Evolutionary conservation across 2,888 invertebrate species (phyloP).

Genomic region (Thalpophila matura): DNA sequence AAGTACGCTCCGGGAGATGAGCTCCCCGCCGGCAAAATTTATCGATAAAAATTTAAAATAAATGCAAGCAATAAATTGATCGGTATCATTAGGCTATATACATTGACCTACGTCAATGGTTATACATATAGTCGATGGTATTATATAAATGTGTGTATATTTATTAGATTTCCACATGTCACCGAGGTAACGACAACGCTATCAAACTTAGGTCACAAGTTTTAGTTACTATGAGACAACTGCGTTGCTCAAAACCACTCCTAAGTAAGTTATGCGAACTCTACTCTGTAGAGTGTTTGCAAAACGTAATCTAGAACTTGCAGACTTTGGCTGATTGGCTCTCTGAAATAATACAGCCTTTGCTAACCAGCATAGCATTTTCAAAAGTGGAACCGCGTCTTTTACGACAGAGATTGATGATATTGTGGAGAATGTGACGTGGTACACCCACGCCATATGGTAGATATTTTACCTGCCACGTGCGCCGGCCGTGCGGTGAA

Average conservation of each 20-base stretch:
- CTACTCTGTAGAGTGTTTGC: slow-evolving; percentile 9
- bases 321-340: slow-evolving; percentile 14
- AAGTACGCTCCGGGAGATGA: slow-evolving; percentile 16
- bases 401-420: slow-evolving; percentile 31
- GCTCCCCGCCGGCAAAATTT: not conserved
- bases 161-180: slow-evolving; percentile 4
- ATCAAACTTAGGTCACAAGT: slow-evolving; percentile 34
- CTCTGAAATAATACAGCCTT: slow-evolving; percentile 11
- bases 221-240: slow-evolving; percentile 25
- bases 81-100: not conserved
- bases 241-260: slow-evolving; percentile 20
- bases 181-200: not conserved
- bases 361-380: slow-evolving; percentile 12
- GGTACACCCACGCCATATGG: not conserved
- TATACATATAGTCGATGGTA: too few species aligned
- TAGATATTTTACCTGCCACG: too few species aligned
- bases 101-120: too few species aligned
- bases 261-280: slow-evolving; percentile 14
- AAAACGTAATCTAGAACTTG: slow-evolving; percentile 33
- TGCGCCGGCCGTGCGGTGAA: slow-evolving; percentile 6
- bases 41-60: slow-evolving; percentile 25
- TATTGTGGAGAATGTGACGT: slow-evolving; percentile 31
- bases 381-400: slow-evolving; percentile 5
- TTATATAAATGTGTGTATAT: not conserved
- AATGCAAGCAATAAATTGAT: slow-evolving; percentile 13